Base-by-base conservation (phyloP, 2,797 vertebrate genomes). In the Choloepus didactylus region DNA sequence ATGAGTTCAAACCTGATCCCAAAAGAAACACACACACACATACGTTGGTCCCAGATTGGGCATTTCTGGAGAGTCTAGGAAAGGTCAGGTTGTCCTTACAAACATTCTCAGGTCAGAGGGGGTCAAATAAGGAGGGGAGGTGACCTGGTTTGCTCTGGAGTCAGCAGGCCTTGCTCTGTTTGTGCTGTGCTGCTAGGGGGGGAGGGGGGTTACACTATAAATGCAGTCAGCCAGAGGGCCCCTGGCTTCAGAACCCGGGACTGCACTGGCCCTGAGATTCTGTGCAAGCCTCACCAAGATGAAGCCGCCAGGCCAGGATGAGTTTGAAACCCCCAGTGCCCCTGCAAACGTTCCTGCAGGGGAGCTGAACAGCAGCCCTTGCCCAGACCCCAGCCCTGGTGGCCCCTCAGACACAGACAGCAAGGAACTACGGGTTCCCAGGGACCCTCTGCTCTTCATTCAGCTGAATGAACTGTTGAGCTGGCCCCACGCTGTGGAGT, bases 381-480 rank as follows among this genome's bases (percentile, higher is more conserved):
- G 46, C 72, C 72, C 82, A 73, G 19, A 76, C 35, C 23, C 82
- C 85, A 70, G 62, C 11, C 59, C 77, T 27, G 19, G 77, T 31
- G 76, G 64, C 5, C 76, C 85, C 59, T 95, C 77, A 79, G 86
- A 89, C 72, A 92, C 35, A 84, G 49, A 85, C 23, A 67, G 51
- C 60, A 81, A 54, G 82, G 87, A 94, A 15, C n/a, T 70, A 18
- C 67, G 9, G 46, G 6, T 64, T n/a, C 12, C 51, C 38, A 49
- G 77, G 44, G 83, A 94, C 56, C 93, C 94, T 35, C 80, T 96
- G 75, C 98, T 98, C 91, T 98, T 98, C 96, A 93, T 98, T 93
- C 98, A 99, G 95, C 97, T 99, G 81, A 98, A 98, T 69, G 98
- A 99, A 67, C 98, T 99, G 62, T 72, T 98, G 91, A 97, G 96